phyloP scores from a whole-genome alignment of 1,140 invertebrate species.

The Euglossa dilemma region DNA sequence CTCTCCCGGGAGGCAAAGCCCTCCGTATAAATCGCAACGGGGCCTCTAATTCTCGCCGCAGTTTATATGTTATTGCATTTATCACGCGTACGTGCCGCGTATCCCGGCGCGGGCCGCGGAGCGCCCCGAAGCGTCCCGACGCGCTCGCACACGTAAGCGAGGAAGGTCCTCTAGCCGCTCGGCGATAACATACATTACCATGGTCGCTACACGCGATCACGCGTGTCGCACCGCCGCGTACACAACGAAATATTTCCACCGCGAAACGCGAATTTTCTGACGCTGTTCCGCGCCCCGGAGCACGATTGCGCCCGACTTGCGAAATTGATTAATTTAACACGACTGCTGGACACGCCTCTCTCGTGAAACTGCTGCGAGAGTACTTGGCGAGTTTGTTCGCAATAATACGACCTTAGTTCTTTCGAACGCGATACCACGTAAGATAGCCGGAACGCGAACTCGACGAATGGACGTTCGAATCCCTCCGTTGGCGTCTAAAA shows the following conservation, averaged over 20 bases:
- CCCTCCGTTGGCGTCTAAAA: too few relatives aligned
- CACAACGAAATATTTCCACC: slow-evolving; percentile 56
- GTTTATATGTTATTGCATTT: slow-evolving; percentile 81
- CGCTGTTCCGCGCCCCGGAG: not conserved
- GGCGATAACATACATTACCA: slow-evolving; percentile 63
- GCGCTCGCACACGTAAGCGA: slow-evolving; percentile 1
- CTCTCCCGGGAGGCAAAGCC: slow-evolving; percentile 36
- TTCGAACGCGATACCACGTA: too few relatives aligned
- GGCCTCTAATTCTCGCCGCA: slow-evolving; percentile 76
- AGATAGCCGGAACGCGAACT: too few relatives aligned
- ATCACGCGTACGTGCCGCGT: slow-evolving; percentile 75
- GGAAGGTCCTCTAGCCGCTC: slow-evolving; percentile 44
- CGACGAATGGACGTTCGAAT: too few relatives aligned
- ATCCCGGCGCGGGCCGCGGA: slow-evolving; percentile 50
- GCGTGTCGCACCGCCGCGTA: slow-evolving; percentile 28
- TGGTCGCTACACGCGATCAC: slow-evolving; percentile 6
- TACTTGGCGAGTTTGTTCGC: too few relatives aligned
- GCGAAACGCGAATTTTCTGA: slow-evolving; percentile 17
- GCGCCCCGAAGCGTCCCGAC: not conserved
- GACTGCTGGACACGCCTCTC: too few relatives aligned
- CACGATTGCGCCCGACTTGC: slow-evolving; percentile 32
- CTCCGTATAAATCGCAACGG: slow-evolving; percentile 67
- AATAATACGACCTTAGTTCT: not conserved
- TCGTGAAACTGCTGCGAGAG: too few relatives aligned
- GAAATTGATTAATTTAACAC: not conserved